These are phyloP conservation scores for Pentamera pediparva DNA, from an alignment of 53 echinoderm and acorn worm species.

Conservation along the genomic window DNA sequence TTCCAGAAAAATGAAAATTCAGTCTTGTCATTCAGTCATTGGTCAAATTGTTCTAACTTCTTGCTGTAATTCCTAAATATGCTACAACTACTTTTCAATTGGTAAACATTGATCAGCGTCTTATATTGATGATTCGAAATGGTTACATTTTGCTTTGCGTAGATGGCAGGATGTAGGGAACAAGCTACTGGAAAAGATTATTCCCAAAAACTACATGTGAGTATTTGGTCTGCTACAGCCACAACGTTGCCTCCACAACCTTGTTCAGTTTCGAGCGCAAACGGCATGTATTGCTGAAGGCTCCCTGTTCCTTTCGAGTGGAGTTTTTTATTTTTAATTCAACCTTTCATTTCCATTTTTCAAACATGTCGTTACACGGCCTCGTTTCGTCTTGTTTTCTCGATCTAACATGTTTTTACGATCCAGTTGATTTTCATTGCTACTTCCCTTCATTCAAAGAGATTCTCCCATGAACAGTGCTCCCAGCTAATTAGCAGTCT, in stretches of 20 bases:
- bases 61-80: no score
- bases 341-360: constrained; percentile 27
- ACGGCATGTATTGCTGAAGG: no score
- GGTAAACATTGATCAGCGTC: no score
- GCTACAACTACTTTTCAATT: no score
- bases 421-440: background rate
- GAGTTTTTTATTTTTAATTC: constrained; percentile 16
- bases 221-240: constrained; percentile 56
- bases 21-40: no score
- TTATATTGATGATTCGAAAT: constrained; percentile 5
- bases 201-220: constrained; percentile 99
- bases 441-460: background rate
- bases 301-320: no score
- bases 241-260: no score
- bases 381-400: constrained; percentile 8
- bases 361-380: constrained; percentile 21
- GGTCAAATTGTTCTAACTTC: no score
- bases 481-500: no score
- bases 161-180: constrained; percentile 95
- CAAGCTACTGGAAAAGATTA: constrained; percentile 97
- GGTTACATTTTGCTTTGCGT: constrained; percentile 44
- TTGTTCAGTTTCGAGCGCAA: no score
- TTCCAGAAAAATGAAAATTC: no score
- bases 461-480: constrained; percentile 6
- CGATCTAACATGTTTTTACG: constrained; percentile 2